Base-by-base conservation (phyloP, 2,888 invertebrate species). In the Silvanus unidentatus region DNA sequence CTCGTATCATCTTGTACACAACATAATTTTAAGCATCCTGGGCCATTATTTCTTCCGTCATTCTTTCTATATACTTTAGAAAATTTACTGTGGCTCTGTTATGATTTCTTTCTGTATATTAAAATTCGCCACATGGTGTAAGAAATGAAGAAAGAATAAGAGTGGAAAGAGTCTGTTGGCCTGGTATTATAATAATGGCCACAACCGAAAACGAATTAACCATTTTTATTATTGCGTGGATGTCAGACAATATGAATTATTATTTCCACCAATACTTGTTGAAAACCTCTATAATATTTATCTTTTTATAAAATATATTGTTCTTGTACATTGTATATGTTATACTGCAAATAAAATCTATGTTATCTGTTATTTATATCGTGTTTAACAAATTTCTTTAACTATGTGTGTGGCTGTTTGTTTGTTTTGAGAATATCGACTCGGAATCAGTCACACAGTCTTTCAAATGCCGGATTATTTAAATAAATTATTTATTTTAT, bases 91-190 rank as follows among this genome's bases (percentile, higher is more conserved):
- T 12, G 32, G 32, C 32, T 22, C 22, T 32, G 32, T 32, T 32
- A 12, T 32, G 40, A 46, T 49, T 42, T 38, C 30, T 40, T 48
- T 45, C 34, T 49, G 51, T 11, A 22, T 52, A 63, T 61, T 63
- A 63, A 59, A 60, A 59, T 59, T 63, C 61, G 50, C 60, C 50
- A 54, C 61, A 59, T 61, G 63, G 55, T 56, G 57, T 53, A 43
- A 45, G n/a, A n/a, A n/a, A n/a, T n/a, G n/a, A 49, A 45, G 22
- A 22, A 22, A 22, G 22, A 22, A 22, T 22, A 22, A 22, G 22
- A 22, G 8, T 8, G 8, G 8, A n/a, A n/a, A n/a, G n/a, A n/a
- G n/a, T n/a, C n/a, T 8, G 3, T 22, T 22, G 22, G 22, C 8
- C 22, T 22, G 22, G 4, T 22, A 22, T 22, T 5, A 22, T 22